Base-by-base conservation (phyloP, 2,797 vertebrate genomes). In the Microtus californicus region DNA sequence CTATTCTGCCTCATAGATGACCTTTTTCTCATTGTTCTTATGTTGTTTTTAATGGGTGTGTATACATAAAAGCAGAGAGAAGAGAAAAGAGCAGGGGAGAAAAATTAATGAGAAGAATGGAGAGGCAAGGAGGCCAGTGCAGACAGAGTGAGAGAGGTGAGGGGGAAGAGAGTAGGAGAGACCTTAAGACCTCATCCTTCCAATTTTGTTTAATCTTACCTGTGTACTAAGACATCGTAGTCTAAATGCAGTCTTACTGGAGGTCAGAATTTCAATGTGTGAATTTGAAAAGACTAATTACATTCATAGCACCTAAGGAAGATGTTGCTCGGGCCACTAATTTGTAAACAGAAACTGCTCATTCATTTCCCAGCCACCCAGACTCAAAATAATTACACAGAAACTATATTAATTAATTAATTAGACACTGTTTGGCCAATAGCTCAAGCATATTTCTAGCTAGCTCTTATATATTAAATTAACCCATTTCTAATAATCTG, bases 21-120 rank as follows among this genome's bases (percentile, higher is more conserved):
- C 11, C 14, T 1, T 14, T 21, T 48, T 78, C 31, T 90, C 61
- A 61, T 43, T 29, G 27, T 76, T 73, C 79, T 80, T 67, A 48
- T 2, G 0, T 1, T 2, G 0, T 1, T 31, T 91, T 65, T 90
- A 5, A 9, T 78, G 48, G 29, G 8, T 37, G 9, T 17, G 27
- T 61, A 43, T 21, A 23, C 14, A n/a, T 14, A 45, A 31, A 48
- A 2, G 15, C 11, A 29, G 7, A 37, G 17, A 31, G 6, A 25
- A 27, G 1, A 25, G 5, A 63, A 25, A 40, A 77, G 54, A 86
- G 23, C n/a, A 59, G 59, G 21, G 61, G 48, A 45, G 1, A 17
- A 27, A 79, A 27, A 40, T 56, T 5, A 29, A 29, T 7, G n/a
- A 40, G 8, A 45, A 1, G 5, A 10, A 19, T 29, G 48, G 67